Conservation (phyloP, 2,797 vertebrate genomes). For the Coccyzus lansbergi region DNA sequence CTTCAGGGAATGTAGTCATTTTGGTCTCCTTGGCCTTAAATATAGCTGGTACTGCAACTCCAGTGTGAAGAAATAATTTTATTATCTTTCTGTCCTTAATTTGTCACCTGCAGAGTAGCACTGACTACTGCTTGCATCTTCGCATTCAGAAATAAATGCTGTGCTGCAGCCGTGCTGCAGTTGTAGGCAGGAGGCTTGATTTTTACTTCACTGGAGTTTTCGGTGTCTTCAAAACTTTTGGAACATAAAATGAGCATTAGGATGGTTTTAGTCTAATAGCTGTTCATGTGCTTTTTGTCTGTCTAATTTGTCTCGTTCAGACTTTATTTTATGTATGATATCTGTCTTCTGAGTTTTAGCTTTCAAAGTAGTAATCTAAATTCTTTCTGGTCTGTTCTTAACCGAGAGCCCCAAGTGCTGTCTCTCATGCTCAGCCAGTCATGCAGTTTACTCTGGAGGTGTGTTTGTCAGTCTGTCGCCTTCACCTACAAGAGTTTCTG, state of each 20-base stretch:
- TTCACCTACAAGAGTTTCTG: neutral
- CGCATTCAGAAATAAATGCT: neutral
- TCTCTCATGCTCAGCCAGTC: neutral
- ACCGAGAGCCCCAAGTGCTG: neutral
- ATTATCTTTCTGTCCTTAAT: conserved; percentile 3
- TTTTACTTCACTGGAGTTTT: neutral
- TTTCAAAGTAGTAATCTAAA: neutral
- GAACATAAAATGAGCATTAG: neutral
- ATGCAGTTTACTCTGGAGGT: neutral
- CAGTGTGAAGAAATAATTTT: neutral
- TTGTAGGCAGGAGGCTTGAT: neutral
- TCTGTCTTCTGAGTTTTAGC: neutral
- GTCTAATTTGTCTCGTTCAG: conserved; percentile 16
- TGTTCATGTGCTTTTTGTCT: conserved; percentile 29
- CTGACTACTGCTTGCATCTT: neutral
- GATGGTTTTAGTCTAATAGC: neutral
- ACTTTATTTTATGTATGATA: neutral
- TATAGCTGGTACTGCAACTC: neutral
- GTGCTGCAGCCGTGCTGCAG: neutral
- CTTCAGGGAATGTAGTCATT: neutral
- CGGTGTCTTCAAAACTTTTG: neutral
- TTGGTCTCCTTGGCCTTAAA: neutral
- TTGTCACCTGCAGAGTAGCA: neutral
- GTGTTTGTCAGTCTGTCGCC: neutral
- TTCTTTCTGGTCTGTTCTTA: neutral